Base-by-base conservation (phyloP, 2,113 vertebrate species). In the Hydrolagus affinis region DNA sequence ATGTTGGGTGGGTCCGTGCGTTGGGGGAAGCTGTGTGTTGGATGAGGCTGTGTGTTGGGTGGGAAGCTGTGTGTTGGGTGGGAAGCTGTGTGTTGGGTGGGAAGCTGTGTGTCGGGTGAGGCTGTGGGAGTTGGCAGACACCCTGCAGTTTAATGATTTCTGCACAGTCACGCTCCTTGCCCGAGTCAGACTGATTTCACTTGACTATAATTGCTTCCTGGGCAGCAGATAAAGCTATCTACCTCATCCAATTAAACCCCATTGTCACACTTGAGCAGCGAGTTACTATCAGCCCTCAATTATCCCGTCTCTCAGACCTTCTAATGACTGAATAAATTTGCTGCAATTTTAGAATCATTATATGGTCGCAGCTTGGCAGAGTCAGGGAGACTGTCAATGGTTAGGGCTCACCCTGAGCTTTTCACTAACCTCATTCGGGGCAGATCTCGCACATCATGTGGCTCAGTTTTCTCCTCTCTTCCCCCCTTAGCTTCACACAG, bases 301-400 rank as follows among this genome's bases (percentile, higher is more conserved):
- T 83, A 66, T 64, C 25, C 62, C 10, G 62, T 32, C 23, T 28
- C 78, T 83, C 28, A 83, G 64, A 83, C 59, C 77, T 64, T 80
- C 77, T 80, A 80, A 80, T 66, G 77, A 80, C 64, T 23, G 77
- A 64, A 80, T 80, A 25, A 80, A 80, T 28, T 80, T 80, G 23
- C 62, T 66, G 78, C 59, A 25, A 83, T 83, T 83, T 83, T 83
- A 83, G 66, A 68, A 83, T 83, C 78, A 83, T 83, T 32, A 83
- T 11, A 83, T 83, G 64, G 62, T 83, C 25, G 21, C 25, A 68
- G 78, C 73, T 83, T 14, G 64, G 78, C 25, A 30, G 15, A 44
- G 44, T 44, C 44, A 44, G 44, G 44, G 44, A 44, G 44, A 3
- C 44, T 25, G 8, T 80, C 77, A 25, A 64, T 59, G 14, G 44